Base-by-base conservation (phyloP, 2,113 vertebrate genomes). In the Macroglossus sobrinus region DNA sequence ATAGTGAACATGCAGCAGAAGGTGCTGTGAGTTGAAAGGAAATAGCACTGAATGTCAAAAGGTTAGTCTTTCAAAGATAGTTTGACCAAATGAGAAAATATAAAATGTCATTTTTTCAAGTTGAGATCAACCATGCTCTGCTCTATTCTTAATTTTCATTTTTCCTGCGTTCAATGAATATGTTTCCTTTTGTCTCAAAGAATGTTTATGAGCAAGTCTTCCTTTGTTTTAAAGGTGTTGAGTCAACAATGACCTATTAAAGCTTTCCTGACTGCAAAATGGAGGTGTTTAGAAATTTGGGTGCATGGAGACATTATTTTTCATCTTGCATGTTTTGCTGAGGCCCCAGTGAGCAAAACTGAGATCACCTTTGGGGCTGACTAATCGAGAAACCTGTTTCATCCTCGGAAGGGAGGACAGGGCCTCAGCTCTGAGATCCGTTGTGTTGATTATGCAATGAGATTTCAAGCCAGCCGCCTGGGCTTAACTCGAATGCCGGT, bases 11-110 rank as follows among this genome's bases (percentile, higher is more conserved):
- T 33, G 64, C 69, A 18, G 63, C 86, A 81, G 38, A 69, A 69
- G 38, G 69, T 79, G 43, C 63, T 26, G 30, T 14, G 69, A 74
- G 76, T 35, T 35, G 93, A 79, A 89, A 75, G 64, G 53, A 89
- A 85, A 85, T 50, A 33, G 66, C 68, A 64, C 5, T 2, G 30
- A 53, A 47, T 79, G 94, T 94, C 91, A 86, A 71, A 93, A 91
- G 91, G 84, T 72, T n/a, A 89, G 79, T 90, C 50, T 66, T 43
- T 91, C 33, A 28, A 88, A 95, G 91, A 74, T 33, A 38, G 4
- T 92, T 92, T 75, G 61, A 30, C 53, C 71, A 82, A 82, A 66
- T 82, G 81, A 94, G 89, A 87, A 96, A 84, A 94, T 40, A 21
- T 18, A 64, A 85, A 84, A 86, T 26, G 28, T 78, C 50, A 26